A percentile compares a stretch with the other conserved stretches of the same genome.
phyloP scores from a whole-genome alignment of 2,113 vertebrate genomes.

The Columbina picui region DNA sequence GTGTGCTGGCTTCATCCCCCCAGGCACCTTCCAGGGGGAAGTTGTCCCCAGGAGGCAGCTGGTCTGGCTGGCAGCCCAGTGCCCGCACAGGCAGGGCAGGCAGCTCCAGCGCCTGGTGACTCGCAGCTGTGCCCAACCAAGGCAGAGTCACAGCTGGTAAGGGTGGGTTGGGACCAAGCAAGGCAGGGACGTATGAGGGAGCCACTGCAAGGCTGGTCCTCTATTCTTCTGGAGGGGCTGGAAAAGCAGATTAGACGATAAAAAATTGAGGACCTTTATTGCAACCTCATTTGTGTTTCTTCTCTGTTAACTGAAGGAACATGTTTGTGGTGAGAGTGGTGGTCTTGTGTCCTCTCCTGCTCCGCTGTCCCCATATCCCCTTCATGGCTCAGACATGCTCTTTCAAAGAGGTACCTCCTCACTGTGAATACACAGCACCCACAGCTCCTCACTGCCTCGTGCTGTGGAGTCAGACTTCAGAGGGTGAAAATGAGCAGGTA shows the following conservation, averaged over 20 bases:
- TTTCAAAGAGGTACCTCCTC: not conserved
- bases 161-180: not conserved
- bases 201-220: not conserved
- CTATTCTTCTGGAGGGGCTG: not conserved
- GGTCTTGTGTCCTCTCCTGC: not conserved
- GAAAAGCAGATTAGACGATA: not conserved
- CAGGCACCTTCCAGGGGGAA: accelerated
- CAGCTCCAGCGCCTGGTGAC: not conserved
- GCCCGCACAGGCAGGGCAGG: not conserved
- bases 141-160: not conserved
- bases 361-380: accelerated
- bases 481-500: not conserved
- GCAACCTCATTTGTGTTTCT: not conserved
- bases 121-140: not conserved
- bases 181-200: not conserved
- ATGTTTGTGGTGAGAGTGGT: not conserved
- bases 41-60: accelerated
- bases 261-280: not conserved
- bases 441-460: accelerated
- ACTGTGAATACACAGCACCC: accelerated
- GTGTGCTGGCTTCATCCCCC: not conserved
- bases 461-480: not conserved
- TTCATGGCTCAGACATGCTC: not conserved
- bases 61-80: not conserved
- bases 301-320: not conserved